These are phyloP conservation scores for Megaceryle alcyon DNA, from an alignment of 2,797 vertebrate species.

Conservation along the genomic window DNA sequence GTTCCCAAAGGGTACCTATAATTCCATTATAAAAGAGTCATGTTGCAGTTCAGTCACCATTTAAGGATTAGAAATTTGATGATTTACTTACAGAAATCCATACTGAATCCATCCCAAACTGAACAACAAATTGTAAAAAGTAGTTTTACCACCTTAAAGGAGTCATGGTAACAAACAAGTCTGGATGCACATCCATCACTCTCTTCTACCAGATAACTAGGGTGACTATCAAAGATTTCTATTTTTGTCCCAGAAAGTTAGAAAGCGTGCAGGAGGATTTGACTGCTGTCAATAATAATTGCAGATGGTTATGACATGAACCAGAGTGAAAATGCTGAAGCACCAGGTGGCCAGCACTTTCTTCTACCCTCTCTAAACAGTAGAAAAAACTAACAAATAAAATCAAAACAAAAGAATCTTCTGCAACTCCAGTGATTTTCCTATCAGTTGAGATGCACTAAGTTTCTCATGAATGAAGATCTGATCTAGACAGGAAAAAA, in stretches of 20 bases:
- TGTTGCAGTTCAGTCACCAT: not conserved
- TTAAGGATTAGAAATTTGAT: slow-evolving; percentile 27
- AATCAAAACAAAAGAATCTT: not conserved
- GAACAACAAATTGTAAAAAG: not conserved
- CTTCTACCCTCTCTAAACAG: not conserved
- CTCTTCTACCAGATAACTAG: not conserved
- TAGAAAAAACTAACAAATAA: not conserved
- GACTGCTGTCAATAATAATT: not conserved
- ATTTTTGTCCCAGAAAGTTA: not conserved
- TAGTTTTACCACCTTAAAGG: not conserved
- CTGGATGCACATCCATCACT: not conserved
- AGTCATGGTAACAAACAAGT: not conserved
- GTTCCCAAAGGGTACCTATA: slow-evolving; percentile 30
- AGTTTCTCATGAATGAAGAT: not conserved
- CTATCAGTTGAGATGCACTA: not conserved
- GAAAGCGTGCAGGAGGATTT: not conserved
- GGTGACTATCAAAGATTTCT: not conserved
- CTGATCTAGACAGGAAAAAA: not conserved
- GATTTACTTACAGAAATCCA: not conserved
- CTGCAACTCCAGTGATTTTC: not conserved
- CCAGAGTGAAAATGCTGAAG: not conserved
- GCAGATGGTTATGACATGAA: not conserved
- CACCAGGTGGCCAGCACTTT: not conserved
- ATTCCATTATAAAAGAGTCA: not conserved
- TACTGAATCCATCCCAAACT: not conserved